A percentile compares a stretch with the other conserved stretches of the same genome.
These are phyloP conservation scores for Bombus difficillimus DNA, from an alignment of 1,140 invertebrate species.

Conservation along the genomic window DNA sequence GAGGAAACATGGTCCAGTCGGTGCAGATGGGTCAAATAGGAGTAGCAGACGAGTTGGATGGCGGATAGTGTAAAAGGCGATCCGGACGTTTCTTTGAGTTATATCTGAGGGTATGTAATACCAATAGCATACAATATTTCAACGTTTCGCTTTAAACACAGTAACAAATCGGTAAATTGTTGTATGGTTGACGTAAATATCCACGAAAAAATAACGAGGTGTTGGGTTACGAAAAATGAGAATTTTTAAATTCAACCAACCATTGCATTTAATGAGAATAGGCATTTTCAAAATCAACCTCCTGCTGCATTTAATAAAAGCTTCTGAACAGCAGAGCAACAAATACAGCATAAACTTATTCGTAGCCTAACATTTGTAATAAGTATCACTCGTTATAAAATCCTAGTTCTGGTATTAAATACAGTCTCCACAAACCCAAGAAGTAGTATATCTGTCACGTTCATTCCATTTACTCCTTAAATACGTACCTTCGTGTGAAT, in stretches of 20 bases:
- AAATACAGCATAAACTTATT: neutral
- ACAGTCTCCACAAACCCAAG: no score
- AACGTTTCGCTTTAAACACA: no score
- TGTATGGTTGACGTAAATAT: no score
- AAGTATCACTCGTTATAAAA: neutral
- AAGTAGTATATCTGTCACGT: no score
- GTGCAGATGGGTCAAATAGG: neutral
- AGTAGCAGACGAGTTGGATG: neutral
- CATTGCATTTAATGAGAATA: neutral
- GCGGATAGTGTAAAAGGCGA: neutral
- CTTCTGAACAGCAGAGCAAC: no score
- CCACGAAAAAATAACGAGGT: no score
- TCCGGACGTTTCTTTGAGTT: neutral
- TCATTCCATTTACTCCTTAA: neutral
- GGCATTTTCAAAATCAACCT: neutral
- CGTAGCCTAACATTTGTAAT: neutral
- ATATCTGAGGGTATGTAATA: neutral
- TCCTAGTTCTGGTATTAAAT: no score
- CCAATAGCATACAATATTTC: neutral
- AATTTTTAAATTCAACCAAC: no score
- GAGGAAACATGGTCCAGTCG: neutral
- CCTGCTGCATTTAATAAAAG: neutral
- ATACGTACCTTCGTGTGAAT: constrained; percentile 76
- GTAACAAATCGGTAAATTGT: no score
- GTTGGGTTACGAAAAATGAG: no score